A percentile compares a stretch with the other conserved stretches of the same genome.
Conservation (phyloP, 92 coral and sea anemone species). For the Porites cylindrica region DNA sequence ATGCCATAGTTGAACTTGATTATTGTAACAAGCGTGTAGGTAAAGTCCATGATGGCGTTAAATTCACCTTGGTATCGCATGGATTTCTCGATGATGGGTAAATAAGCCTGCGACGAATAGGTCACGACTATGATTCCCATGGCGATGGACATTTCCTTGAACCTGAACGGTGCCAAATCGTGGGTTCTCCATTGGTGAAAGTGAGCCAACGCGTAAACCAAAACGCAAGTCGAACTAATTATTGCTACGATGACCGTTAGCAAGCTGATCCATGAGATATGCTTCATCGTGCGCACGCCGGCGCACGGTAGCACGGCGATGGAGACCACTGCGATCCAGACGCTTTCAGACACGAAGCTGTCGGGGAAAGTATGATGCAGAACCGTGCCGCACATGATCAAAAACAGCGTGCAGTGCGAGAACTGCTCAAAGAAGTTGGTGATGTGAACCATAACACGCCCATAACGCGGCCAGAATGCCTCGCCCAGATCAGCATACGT, state of each 20-base stretch:
- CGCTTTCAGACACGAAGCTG: slow-evolving; percentile 90
- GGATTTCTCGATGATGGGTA: slow-evolving; percentile 87
- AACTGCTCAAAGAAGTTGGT: slow-evolving; percentile 92
- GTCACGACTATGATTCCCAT: slow-evolving; percentile 88
- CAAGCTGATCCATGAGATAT: slow-evolving; percentile 86
- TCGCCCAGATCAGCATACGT: slow-evolving; percentile 92
- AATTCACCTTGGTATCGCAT: slow-evolving; percentile 91
- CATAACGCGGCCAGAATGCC: slow-evolving; percentile 92
- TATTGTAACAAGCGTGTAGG: slow-evolving; percentile 87
- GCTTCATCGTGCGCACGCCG: slow-evolving; percentile 88
- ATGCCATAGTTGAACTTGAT: slow-evolving; percentile 93
- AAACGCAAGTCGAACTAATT: slow-evolving; percentile 87
- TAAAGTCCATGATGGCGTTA: slow-evolving; percentile 94
- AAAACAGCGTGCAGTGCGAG: slow-evolving; percentile 88
- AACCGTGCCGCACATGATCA: slow-evolving; percentile 94
- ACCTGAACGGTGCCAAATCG: slow-evolving; percentile 71
- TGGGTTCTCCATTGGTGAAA: slow-evolving; percentile 83
- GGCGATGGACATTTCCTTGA: slow-evolving; percentile 90
- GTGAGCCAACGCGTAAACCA: slow-evolving; percentile 77
- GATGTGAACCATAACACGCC: slow-evolving; percentile 86
- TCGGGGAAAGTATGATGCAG: slow-evolving; percentile 91
- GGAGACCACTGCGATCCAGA: slow-evolving; percentile 86
- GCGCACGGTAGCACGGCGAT: slow-evolving; percentile 86
- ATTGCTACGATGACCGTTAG: slow-evolving; percentile 85
- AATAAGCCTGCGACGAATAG: slow-evolving; percentile 84